Conservation (phyloP, 2,113 vertebrate genomes). For the Solenodon paradoxus region DNA sequence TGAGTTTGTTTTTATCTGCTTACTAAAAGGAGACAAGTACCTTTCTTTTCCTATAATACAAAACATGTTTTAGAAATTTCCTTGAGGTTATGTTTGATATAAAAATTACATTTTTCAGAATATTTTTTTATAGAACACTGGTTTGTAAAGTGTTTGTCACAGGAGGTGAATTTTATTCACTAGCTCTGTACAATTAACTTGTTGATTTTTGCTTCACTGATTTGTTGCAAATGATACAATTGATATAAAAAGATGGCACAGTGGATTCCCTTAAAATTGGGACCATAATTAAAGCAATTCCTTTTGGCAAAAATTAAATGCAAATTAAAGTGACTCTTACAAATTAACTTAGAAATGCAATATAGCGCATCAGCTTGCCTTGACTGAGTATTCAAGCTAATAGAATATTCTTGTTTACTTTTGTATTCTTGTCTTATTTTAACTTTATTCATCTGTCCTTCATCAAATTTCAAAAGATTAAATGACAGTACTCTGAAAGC, state of each 20-base stretch:
- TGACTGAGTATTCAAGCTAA: neutral
- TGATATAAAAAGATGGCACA: neutral
- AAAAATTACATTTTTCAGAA: neutral
- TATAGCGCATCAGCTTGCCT: neutral
- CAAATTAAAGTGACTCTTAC: slow-evolving; percentile 19
- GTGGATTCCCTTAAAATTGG: slow-evolving; percentile 7
- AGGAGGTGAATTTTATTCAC: slow-evolving; percentile 2
- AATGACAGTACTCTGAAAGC: neutral
- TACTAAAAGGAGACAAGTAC: neutral
- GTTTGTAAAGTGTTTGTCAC: neutral
- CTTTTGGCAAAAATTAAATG: neutral
- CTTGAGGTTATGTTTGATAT: neutral
- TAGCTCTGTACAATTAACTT: slow-evolving; percentile 5
- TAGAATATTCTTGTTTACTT: neutral
- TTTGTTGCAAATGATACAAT: slow-evolving; percentile 19
- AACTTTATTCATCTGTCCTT: neutral
- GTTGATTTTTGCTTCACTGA: slow-evolving; percentile 12
- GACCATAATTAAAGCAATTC: neutral
- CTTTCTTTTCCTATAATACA: neutral
- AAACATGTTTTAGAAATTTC: neutral
- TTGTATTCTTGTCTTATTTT: slow-evolving; percentile 5
- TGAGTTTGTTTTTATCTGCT: neutral
- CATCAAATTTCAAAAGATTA: slow-evolving; percentile 22
- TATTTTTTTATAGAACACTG: neutral
- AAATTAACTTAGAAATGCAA: slow-evolving; percentile 36